Conservation (phyloP, 2,797 vertebrate species). For the Sebastes minor region DNA sequence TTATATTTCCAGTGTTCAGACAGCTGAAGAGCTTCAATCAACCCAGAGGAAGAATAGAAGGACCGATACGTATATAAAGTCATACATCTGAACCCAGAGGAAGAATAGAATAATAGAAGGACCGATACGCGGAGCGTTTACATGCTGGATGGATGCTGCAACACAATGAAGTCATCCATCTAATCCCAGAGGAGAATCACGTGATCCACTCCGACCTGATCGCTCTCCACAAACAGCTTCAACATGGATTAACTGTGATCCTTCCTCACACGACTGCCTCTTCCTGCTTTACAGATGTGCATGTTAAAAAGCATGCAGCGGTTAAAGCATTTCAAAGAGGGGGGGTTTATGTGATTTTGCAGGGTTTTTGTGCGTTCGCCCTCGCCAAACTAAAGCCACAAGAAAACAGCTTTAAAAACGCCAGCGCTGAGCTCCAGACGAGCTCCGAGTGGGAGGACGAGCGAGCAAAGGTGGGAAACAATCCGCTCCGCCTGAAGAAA, state of each 20-base stretch:
- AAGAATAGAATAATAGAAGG: not conserved
- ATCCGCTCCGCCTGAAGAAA: slow-evolving; percentile 58
- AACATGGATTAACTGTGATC: not conserved
- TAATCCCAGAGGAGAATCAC: not conserved
- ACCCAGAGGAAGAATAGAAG: too few species aligned
- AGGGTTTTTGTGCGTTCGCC: slow-evolving; percentile 55
- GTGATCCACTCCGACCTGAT: not conserved
- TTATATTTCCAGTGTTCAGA: not conserved
- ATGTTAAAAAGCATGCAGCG: slow-evolving; percentile 34
- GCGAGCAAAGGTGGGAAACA: slow-evolving; percentile 62
- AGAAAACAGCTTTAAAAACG: slow-evolving; percentile 53
- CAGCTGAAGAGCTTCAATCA: not conserved
- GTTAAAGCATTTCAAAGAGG: slow-evolving; percentile 34
- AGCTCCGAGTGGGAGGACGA: slow-evolving; percentile 61
- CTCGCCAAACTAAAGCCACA: slow-evolving; percentile 49
- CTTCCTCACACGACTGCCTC: slow-evolving; percentile 22
- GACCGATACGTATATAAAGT: too few species aligned
- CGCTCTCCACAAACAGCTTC: not conserved
- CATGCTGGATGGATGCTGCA: not conserved
- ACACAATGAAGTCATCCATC: not conserved
- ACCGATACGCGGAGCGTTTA: not conserved
- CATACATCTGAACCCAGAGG: not conserved
- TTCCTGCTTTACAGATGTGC: slow-evolving; percentile 16
- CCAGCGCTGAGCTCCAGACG: slow-evolving; percentile 38
- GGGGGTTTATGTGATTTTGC: slow-evolving; percentile 45